Evolutionary conservation across 2,113 vertebrate genomes (phyloP).

Genomic region (Geothlypis trichas): DNA sequence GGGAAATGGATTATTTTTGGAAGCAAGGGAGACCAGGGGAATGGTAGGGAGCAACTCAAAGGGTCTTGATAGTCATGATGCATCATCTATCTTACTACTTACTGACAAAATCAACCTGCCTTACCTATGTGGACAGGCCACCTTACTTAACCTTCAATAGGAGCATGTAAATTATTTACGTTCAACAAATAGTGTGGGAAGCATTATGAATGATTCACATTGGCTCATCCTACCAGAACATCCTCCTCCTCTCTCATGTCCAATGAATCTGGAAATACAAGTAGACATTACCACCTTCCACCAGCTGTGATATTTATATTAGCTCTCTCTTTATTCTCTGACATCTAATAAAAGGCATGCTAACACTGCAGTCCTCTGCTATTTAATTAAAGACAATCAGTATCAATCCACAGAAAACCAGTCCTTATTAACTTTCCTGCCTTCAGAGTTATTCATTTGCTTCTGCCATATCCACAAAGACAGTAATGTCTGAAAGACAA

Average conservation of each 20-base stretch:
- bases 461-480: background rate
- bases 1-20: background rate
- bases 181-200: background rate
- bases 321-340: background rate
- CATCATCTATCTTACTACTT: background rate
- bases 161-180: background rate
- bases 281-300: background rate
- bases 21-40: background rate
- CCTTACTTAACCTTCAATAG: background rate
- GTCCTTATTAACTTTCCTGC: background rate
- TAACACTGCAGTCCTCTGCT: background rate
- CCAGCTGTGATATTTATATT: background rate
- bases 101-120: background rate
- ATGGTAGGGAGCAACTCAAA: background rate
- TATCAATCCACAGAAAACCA: background rate
- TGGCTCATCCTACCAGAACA: background rate
- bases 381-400: background rate
- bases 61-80: background rate
- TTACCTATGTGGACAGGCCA: background rate
- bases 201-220: background rate
- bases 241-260: background rate
- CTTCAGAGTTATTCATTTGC: background rate
- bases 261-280: background rate
- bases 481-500: background rate
- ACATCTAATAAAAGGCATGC: background rate